These are phyloP conservation scores for Enteromius radiatus DNA, from an alignment of 2,797 vertebrate genomes.

Conservation along the genomic window DNA sequence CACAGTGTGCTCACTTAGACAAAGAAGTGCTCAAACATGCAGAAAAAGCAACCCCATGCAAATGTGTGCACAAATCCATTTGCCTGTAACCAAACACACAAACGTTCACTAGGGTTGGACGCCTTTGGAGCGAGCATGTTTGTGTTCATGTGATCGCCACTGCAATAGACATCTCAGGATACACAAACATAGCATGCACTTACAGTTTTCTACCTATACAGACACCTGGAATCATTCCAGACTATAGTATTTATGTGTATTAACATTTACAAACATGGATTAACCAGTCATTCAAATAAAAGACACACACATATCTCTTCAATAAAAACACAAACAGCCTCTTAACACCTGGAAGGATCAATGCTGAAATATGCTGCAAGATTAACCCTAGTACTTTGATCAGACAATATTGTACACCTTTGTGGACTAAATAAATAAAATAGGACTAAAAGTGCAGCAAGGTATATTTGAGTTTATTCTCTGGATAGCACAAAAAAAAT, in stretches of 20 bases:
- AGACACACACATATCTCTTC: conserved; percentile 30
- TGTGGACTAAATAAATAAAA: neutral
- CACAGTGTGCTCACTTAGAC: conserved; percentile 14
- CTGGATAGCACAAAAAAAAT: neutral
- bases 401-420: neutral
- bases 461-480: neutral
- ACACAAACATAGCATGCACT: conserved; percentile 6
- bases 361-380: neutral
- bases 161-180: conserved; percentile 4
- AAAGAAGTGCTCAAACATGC: conserved; percentile 31
- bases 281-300: neutral
- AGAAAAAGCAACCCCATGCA: conserved; percentile 39
- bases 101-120: neutral
- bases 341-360: neutral
- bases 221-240: neutral
- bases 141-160: conserved; percentile 22
- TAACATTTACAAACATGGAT: neutral
- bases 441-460: neutral
- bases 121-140: neutral
- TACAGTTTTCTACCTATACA: neutral
- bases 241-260: neutral
- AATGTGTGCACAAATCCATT: conserved; percentile 31
- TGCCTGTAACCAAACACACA: conserved; percentile 33
- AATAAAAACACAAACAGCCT: neutral
- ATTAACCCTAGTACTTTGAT: neutral